Percentiles rank a stretch among this genome's conserved stretches.
These are phyloP conservation scores for Stenchaetothrips biformis DNA, from an alignment of 2,888 invertebrate genomes.

Conservation along the genomic window DNA sequence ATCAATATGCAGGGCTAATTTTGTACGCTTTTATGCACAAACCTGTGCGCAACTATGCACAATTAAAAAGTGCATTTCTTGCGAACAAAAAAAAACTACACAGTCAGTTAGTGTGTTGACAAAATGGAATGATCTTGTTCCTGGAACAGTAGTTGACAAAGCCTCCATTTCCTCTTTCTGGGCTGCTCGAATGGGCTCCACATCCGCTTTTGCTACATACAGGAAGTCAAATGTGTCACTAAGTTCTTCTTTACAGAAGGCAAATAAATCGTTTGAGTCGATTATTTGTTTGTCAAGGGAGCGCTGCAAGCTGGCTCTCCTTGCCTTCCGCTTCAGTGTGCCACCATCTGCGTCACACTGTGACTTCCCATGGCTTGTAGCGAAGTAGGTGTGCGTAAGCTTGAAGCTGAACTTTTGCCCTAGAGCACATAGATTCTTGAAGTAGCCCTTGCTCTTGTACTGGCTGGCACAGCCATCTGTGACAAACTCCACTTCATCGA, in stretches of 20 bases:
- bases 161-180: not conserved
- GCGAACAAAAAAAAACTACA: too few species aligned
- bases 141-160: not conserved
- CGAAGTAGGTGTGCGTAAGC: constrained; percentile 27
- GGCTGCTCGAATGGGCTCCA: not conserved
- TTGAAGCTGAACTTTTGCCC: not conserved
- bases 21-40: too few species aligned
- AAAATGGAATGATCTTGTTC: not conserved
- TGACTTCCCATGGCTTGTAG: constrained; percentile 31
- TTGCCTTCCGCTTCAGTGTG: constrained; percentile 25
- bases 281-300: constrained; percentile 28
- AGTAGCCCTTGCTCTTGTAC: constrained; percentile 29
- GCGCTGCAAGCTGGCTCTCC: constrained; percentile 29
- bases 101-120: too few species aligned
- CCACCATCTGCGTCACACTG: constrained; percentile 31
- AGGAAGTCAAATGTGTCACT: constrained; percentile 3
- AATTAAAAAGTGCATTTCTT: too few species aligned
- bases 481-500: constrained; percentile 28
- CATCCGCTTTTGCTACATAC: not conserved
- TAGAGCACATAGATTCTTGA: constrained; percentile 26
- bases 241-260: constrained; percentile 27
- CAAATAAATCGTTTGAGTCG: not conserved
- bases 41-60: too few species aligned
- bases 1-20: too few species aligned
- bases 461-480: constrained; percentile 31